These are phyloP conservation scores for Regulus satrapa DNA, from an alignment of 2,113 vertebrate genomes.

Conservation along the genomic window DNA sequence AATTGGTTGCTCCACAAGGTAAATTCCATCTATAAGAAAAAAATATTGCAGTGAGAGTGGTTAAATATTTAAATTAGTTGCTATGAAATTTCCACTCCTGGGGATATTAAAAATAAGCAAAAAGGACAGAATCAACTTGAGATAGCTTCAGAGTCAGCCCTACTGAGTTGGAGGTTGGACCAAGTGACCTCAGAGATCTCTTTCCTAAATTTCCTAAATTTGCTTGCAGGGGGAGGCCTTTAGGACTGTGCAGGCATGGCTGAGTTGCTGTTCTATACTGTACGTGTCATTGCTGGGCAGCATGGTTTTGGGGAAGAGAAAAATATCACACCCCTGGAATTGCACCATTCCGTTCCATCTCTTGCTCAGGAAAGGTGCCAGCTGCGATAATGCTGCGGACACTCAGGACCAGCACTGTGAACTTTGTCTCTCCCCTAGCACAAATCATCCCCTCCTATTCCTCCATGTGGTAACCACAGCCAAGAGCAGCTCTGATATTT, in stretches of 20 bases:
- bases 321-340: not conserved
- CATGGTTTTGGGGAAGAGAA: not conserved
- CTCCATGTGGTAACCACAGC: accelerated
- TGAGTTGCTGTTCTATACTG: not conserved
- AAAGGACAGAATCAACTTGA: not conserved
- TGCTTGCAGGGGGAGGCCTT: accelerated
- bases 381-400: accelerated
- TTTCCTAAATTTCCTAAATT: not conserved
- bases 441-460: too few species aligned
- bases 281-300: accelerated
- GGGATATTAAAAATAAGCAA: not conserved
- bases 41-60: not conserved
- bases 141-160: not conserved
- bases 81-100: not conserved
- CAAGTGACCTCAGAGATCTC: not conserved
- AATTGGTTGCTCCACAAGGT: not conserved
- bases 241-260: not conserved
- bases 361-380: not conserved
- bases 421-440: accelerated
- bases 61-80: not conserved
- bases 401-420: too few species aligned
- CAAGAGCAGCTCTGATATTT: accelerated
- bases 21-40: not conserved
- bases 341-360: not conserved
- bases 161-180: not conserved